Conservation (phyloP, 2,888 invertebrate species). For the Carpatolechia fugitivella region DNA sequence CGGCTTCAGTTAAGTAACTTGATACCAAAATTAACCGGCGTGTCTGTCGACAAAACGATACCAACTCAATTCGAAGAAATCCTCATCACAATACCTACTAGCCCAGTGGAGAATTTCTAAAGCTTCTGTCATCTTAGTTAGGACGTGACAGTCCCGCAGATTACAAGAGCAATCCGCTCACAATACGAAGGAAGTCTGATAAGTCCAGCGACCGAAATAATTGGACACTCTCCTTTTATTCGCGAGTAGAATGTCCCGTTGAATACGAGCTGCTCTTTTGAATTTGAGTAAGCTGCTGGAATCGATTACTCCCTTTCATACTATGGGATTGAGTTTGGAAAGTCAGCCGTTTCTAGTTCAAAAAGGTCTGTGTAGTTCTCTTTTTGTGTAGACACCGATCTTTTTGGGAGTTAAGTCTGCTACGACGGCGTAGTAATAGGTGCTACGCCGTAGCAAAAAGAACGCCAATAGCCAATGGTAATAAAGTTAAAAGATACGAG, state of each 20-base stretch:
- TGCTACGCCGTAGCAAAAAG: too few relatives aligned
- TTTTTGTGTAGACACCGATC: too few relatives aligned
- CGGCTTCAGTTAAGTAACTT: too few relatives aligned
- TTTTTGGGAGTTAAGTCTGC: too few relatives aligned
- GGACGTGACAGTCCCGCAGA: background rate
- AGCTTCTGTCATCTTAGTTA: background rate
- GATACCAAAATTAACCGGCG: too few relatives aligned
- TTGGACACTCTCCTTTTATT: background rate
- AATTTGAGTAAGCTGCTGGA: background rate
- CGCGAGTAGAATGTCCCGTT: background rate
- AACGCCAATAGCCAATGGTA: too few relatives aligned
- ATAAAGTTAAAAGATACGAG: too few relatives aligned
- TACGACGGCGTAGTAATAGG: too few relatives aligned
- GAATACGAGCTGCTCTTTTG: slow-evolving; percentile 1
- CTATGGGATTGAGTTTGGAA: background rate
- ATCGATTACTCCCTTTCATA: background rate
- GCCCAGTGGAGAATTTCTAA: background rate
- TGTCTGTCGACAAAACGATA: too few relatives aligned
- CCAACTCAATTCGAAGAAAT: too few relatives aligned
- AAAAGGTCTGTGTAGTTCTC: too few relatives aligned
- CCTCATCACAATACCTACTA: background rate
- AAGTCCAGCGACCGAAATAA: slow-evolving; percentile 4
- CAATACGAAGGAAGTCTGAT: slow-evolving; percentile 4
- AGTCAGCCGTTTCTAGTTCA: too few relatives aligned
- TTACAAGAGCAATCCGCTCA: background rate